Base-by-base conservation (phyloP, 2,113 vertebrate species). In the Erythrocercus mccallii region DNA sequence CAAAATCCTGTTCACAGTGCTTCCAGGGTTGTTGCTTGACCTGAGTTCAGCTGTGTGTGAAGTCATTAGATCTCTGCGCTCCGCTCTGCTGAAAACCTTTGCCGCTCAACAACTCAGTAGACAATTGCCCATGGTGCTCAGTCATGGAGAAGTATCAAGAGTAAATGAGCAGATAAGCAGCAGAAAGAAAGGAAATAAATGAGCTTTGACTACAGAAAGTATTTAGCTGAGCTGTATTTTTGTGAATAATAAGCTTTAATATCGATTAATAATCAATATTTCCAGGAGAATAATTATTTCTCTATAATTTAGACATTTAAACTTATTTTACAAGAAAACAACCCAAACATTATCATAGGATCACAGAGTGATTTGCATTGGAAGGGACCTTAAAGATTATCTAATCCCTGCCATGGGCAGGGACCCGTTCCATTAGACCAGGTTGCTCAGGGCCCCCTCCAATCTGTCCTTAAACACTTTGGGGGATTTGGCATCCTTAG, bases 271-370 rank as follows among this genome's bases (percentile, higher is more conserved):
- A 89, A 48, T n/a, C n/a, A 62, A 0, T 54, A 81, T 68, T 94
- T 85, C 48, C 4, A 24, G 5, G 3, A 65, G 3, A 40, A 53
- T 54, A 48, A 33, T 86, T 70, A 53, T 90, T 87, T 87, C 25
- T 82, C 2, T 54, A 20, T 88, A 50, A 65, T 81, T 87, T 54
- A 56, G 35, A 17, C 20, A 35, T 85, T 92, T 90, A 38, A 70
- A 48, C 11, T 38, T 81, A n/a, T 69, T 92, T 91, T 65, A 56
- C 50, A 76, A 76, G n/a, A 82, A 87, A 76, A 53, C 45, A 93
- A 68, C 13, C 3, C 17, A 87, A 69, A 90, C 79, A 23, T 82
- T 93, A 12, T 78, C 21, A 16, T 10, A 58, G 51, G 11, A 22
- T 45, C 6, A 65, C 22, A 35, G 38, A 53, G 11, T 1, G 1